Evolutionary conservation across 1,140 invertebrate species (phyloP).

Genomic region (Caligus rogercresseyi): DNA sequence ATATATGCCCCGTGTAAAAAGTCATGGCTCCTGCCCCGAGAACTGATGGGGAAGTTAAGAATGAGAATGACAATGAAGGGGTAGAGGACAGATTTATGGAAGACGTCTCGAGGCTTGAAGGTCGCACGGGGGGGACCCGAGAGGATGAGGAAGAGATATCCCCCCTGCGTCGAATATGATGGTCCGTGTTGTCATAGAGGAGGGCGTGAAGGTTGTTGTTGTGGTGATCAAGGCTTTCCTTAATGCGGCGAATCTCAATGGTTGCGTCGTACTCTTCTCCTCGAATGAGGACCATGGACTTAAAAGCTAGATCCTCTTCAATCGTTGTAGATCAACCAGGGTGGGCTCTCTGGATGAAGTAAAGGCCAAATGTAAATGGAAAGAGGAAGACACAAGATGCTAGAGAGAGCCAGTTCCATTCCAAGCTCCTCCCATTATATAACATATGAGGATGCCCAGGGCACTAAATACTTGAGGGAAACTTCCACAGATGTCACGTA

Average conservation of each 20-base stretch:
- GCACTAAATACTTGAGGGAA: conserved; percentile 14
- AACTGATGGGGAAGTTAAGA: conserved; percentile 10
- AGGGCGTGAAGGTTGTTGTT: conserved; percentile 13
- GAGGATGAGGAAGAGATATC: not conserved
- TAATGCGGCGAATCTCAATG: conserved; percentile 2
- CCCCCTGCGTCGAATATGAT: not conserved
- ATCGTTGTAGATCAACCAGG: conserved; percentile 14
- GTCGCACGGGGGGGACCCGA: not conserved
- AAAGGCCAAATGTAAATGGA: conserved; percentile 11
- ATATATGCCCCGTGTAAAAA: conserved; percentile 12
- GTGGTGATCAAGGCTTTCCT: conserved; percentile 1
- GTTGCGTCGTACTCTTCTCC: conserved; percentile 17
- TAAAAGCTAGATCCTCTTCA: conserved; percentile 16
- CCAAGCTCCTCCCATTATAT: conserved; percentile 16
- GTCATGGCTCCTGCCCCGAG: conserved; percentile 14
- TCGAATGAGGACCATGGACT: conserved; percentile 12
- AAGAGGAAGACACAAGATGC: conserved; percentile 10
- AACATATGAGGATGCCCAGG: conserved; percentile 12
- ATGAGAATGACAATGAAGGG: conserved; percentile 11
- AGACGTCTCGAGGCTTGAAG: conserved; percentile 3
- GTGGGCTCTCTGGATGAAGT: conserved; percentile 16
- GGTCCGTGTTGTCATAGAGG: not conserved
- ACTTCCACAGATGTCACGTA: conserved; percentile 13
- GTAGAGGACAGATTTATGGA: conserved; percentile 15
- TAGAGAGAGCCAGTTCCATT: conserved; percentile 15